Conservation (phyloP, 2,888 invertebrate genomes). For the Cephus sareptanus region DNA sequence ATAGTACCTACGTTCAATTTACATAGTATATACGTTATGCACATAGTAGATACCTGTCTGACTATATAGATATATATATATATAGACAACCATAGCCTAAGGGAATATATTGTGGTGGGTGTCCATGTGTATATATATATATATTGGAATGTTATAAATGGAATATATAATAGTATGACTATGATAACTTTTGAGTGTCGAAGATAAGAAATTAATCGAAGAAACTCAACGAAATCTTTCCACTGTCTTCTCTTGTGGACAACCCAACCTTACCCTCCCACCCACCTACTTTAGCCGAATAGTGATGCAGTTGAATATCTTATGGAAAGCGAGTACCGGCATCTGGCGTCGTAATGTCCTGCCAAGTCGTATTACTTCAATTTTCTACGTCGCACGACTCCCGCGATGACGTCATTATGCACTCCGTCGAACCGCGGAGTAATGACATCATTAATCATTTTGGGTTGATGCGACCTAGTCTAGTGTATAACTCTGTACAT, state of each 20-base stretch:
- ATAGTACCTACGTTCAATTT: background rate
- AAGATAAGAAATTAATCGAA: background rate
- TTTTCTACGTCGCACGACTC: constrained; percentile 20
- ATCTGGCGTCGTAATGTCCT: background rate
- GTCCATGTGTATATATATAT: too few relatives aligned
- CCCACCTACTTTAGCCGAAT: background rate
- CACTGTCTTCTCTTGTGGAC: background rate
- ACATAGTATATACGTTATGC: background rate
- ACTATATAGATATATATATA: background rate
- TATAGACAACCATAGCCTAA: background rate
- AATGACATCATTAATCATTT: constrained; percentile 39
- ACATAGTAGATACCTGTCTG: background rate
- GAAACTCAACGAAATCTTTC: background rate
- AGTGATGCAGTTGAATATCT: background rate
- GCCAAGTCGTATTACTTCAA: constrained; percentile 25
- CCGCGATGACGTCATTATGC: background rate
- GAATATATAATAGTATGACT: background rate
- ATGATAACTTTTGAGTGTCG: background rate
- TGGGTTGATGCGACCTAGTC: background rate
- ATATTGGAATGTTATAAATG: background rate
- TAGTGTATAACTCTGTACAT: background rate
- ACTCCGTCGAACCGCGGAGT: constrained; percentile 37
- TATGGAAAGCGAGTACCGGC: background rate
- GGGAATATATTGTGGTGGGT: background rate
- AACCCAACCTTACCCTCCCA: background rate